phyloP scores from a whole-genome alignment of 2,797 vertebrate genomes.

The Danionella dracula region DNA sequence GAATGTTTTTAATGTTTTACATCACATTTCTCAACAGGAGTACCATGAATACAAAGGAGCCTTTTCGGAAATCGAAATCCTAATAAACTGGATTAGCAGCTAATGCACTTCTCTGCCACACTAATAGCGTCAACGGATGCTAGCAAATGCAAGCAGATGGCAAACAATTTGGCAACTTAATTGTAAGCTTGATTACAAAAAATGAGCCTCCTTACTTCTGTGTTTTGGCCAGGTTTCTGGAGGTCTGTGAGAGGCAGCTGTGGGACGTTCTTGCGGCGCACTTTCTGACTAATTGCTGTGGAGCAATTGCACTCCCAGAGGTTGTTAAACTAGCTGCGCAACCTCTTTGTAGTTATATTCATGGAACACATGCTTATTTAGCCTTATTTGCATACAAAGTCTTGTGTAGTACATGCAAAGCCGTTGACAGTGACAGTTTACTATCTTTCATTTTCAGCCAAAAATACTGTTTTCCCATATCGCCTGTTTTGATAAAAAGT shows the following conservation, averaged over 20 bases:
- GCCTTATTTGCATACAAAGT: slow-evolving; percentile 9
- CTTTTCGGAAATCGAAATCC: background rate
- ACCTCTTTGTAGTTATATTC: slow-evolving; percentile 24
- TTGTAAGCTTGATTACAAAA: slow-evolving; percentile 32
- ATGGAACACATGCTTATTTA: slow-evolving; percentile 26
- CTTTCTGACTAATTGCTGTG: slow-evolving; percentile 41
- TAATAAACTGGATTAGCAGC: slow-evolving; percentile 1
- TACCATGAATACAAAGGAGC: background rate
- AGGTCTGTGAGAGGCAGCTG: slow-evolving; percentile 24
- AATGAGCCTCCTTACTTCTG: slow-evolving; percentile 35
- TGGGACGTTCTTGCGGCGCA: slow-evolving; percentile 25
- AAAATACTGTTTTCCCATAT: background rate
- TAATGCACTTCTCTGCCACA: slow-evolving; percentile 3
- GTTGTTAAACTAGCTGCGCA: slow-evolving; percentile 19
- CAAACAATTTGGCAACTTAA: slow-evolving; percentile 23
- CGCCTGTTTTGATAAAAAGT: background rate
- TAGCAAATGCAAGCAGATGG: slow-evolving; percentile 22
- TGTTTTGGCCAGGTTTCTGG: slow-evolving; percentile 28
- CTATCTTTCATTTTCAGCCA: background rate
- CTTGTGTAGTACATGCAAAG: slow-evolving; percentile 1
- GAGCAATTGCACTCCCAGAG: slow-evolving; percentile 33
- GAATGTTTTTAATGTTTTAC: no score
- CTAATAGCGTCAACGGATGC: slow-evolving; percentile 13
- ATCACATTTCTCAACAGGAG: background rate
- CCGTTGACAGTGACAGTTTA: background rate